Evolutionary conservation across 2,797 vertebrate genomes (phyloP), one percentile per base, ranked within the genome.

Genomic region (Sarcoramphus papa): DNA sequence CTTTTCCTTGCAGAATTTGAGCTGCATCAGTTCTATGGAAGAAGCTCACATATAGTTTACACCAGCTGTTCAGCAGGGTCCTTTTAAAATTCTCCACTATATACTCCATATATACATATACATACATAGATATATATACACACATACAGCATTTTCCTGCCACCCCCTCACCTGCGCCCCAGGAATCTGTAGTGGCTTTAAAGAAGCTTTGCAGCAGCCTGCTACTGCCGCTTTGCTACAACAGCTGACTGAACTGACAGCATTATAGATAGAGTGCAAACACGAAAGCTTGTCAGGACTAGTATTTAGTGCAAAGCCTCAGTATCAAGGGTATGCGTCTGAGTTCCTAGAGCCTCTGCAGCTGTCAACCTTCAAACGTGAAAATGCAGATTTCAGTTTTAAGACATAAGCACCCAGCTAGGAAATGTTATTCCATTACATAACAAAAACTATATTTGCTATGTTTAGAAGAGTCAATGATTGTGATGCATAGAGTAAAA

Each of bases 221-320:
- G 62, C 14, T 27, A 23, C 41, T 25, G 56, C 53, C 0, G 2
- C 63, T 89, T n/a, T 77, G 56, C 63, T 65, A n/a, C 30, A 57
- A 86, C 76, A 91, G 81, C 73, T 83, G 95, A 11, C 64, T 50
- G 83, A 88, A 37, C 40, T 82, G 95, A 77, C 89, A 89, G 91
- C 74, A 28, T 56, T 54, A 86, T 4, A 90, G 88, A 74, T 14
- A 68, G 70, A 20, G 53, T 7, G 1, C 53, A 94, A 90, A 72
- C 80, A 90, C 2, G 8, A 93, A 54, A 83, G 85, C 96, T 77
- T 87, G 80, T 95, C 96, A 80, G 72, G 21, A 75, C 45, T 9
- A 50, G 77, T 59, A 85, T 75, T 96, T 96, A 95, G 63, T 48
- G 41, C 85, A 96, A 95, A 96, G 95, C 80, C 75, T 94, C 83